Evolutionary conservation across 2,113 vertebrate species (phyloP).

Genomic region (Tetrax tetrax): DNA sequence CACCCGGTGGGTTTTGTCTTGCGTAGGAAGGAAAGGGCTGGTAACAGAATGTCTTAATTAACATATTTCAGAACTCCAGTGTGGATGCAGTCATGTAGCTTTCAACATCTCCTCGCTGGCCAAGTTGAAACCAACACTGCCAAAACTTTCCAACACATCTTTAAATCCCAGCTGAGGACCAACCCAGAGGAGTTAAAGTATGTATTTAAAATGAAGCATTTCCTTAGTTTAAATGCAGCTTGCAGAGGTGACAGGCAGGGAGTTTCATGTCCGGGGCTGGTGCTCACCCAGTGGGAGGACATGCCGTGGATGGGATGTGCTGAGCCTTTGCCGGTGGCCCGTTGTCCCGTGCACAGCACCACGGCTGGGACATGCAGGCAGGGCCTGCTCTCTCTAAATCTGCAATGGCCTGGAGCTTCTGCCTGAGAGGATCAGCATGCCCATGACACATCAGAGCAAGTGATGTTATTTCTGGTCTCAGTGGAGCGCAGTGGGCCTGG

Average conservation of each 20-base stretch:
- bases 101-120: background rate
- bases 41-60: constrained; percentile 55
- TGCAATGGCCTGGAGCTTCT: rapidly evolving
- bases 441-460: rapidly evolving
- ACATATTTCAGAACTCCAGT: constrained; percentile 40
- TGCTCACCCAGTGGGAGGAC: background rate
- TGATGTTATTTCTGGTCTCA: background rate
- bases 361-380: background rate
- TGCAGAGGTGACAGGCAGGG: background rate
- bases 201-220: background rate
- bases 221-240: background rate
- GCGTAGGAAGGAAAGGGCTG: constrained; percentile 41
- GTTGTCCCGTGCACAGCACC: rapidly evolving
- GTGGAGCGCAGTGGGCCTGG: rapidly evolving
- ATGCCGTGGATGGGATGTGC: rapidly evolving
- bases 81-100: background rate
- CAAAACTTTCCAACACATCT: constrained; percentile 36
- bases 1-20: constrained; percentile 28
- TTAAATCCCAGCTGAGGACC: background rate
- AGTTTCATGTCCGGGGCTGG: rapidly evolving
- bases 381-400: background rate
- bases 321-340: background rate
- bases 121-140: constrained; percentile 4
- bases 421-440: rapidly evolving
- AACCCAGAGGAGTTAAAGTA: background rate